Percentiles rank a stretch among this genome's conserved stretches.
Evolutionary conservation across 2,113 vertebrate species (phyloP).

Genomic region (Galeopterus variegatus): DNA sequence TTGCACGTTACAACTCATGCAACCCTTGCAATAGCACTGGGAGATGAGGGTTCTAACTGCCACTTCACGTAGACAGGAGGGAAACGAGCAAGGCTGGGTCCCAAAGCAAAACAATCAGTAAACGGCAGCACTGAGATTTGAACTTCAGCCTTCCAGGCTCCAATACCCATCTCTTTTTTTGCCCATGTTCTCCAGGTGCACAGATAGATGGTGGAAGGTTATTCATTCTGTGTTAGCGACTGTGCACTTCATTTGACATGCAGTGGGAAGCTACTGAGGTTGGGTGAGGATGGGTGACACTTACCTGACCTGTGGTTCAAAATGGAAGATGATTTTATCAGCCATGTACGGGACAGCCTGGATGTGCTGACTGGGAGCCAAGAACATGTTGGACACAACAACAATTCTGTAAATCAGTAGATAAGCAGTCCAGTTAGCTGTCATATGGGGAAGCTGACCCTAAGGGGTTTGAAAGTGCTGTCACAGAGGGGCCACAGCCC

Average conservation of each 20-base stretch:
- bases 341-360: not conserved
- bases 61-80: not conserved
- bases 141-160: not conserved
- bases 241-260: accelerated
- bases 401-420: not conserved
- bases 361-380: not conserved
- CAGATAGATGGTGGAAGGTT: accelerated
- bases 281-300: accelerated
- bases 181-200: not conserved
- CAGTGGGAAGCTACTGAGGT: not conserved
- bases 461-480: not conserved
- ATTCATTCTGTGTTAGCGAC: accelerated
- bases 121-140: not conserved
- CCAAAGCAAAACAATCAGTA: not conserved
- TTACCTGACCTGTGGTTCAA: not conserved
- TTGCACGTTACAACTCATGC: accelerated
- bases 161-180: not conserved
- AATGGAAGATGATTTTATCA: not conserved
- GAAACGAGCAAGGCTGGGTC: not conserved
- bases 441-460: no score
- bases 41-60: not conserved
- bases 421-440: no score
- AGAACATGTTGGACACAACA: not conserved
- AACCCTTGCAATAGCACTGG: not conserved
- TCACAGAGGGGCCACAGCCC: no score